Conservation (phyloP, 2,113 vertebrate species). For the Daubentonia madagascariensis region DNA sequence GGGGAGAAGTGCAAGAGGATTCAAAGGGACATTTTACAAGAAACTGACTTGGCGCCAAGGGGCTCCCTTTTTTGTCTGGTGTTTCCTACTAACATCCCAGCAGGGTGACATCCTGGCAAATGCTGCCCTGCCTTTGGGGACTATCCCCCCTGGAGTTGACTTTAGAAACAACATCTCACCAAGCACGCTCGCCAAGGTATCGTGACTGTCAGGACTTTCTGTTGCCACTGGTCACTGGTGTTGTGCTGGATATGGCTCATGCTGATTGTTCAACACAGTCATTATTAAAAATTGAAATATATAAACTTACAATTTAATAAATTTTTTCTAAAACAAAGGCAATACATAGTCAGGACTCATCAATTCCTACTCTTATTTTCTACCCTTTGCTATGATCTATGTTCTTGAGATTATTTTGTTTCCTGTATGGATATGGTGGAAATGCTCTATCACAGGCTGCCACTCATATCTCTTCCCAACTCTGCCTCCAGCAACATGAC, state of each 20-base stretch:
- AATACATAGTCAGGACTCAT: not conserved
- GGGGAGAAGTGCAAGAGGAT: not conserved
- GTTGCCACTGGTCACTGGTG: not conserved
- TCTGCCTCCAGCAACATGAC: not conserved
- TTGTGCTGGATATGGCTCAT: not conserved
- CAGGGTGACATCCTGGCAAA: rapidly evolving
- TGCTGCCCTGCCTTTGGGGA: not conserved
- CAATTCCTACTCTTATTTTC: not conserved
- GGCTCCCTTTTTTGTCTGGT: not conserved
- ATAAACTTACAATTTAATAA: not conserved
- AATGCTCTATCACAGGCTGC: not conserved
- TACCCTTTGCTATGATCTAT: not conserved
- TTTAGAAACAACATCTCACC: not conserved
- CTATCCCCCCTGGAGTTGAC: not conserved
- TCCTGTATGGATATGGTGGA: too few relatives aligned
- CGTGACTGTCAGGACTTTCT: not conserved
- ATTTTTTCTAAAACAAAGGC: not conserved
- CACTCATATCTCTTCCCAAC: not conserved
- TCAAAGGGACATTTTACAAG: not conserved
- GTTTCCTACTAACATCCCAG: not conserved
- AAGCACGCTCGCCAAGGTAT: not conserved
- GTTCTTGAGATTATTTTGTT: not conserved
- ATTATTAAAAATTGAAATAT: not conserved
- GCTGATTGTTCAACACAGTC: not conserved
- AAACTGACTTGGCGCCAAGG: not conserved